Conservation (phyloP, 1,140 invertebrate genomes). For the Schlechtendalia chinensis region DNA sequence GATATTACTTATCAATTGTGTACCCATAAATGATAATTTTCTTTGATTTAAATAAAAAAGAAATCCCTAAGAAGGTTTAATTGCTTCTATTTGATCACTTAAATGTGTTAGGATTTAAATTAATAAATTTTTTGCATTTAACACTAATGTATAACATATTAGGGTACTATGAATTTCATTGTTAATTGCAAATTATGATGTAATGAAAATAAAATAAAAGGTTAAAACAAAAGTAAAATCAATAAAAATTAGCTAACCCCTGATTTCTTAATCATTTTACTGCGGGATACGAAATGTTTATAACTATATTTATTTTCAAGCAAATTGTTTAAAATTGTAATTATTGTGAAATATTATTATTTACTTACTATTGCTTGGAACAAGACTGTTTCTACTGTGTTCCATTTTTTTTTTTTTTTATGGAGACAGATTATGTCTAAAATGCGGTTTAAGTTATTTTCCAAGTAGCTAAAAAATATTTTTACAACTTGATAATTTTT, state of each 20-base stretch:
- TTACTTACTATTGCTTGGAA: constrained; percentile 42
- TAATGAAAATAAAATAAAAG: background rate
- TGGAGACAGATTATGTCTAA: constrained; percentile 15
- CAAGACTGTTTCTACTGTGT: constrained; percentile 47
- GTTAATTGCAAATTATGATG: background rate
- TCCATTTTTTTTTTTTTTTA: background rate
- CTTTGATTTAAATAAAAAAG: background rate
- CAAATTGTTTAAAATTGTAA: constrained; percentile 39
- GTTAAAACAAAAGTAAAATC: background rate
- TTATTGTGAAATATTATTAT: constrained; percentile 38
- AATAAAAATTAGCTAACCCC: constrained; percentile 9
- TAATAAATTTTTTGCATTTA: constrained; percentile 20
- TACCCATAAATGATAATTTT: constrained; percentile 16
- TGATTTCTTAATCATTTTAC: constrained; percentile 29
- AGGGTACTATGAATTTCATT: background rate
- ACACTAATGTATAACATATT: background rate
- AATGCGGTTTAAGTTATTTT: constrained; percentile 41
- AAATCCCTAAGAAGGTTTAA: background rate
- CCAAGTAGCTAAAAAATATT: constrained; percentile 27
- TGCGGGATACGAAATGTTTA: constrained; percentile 34
- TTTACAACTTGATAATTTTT: constrained; percentile 41
- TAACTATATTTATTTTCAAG: constrained; percentile 37
- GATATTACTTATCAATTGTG: constrained; percentile 42
- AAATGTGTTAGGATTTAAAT: background rate
- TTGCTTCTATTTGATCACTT: background rate